Percentiles rank a stretch among this genome's conserved stretches.
These are phyloP conservation scores for Aporophyla nigra DNA, from an alignment of 2,888 invertebrate species.

Conservation along the genomic window DNA sequence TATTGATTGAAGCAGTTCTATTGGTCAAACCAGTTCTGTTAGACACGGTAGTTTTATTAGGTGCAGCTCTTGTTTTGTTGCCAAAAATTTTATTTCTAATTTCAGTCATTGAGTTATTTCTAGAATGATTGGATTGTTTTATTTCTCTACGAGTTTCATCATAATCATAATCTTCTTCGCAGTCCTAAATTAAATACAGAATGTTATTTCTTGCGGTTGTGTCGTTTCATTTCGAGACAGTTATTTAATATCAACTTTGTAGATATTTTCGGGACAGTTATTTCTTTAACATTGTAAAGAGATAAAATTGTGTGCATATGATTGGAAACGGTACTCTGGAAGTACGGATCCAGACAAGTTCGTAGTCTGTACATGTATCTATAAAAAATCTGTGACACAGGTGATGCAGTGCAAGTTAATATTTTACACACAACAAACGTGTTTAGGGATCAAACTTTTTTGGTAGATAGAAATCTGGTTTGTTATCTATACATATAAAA, in stretches of 20 bases:
- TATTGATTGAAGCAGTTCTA: not conserved
- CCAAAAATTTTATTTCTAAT: constrained; percentile 2
- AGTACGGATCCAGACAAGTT: not conserved
- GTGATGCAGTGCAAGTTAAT: not conserved
- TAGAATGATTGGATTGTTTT: not conserved
- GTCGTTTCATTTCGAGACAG: not conserved
- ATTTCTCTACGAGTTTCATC: constrained; percentile 21
- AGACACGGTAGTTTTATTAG: not conserved
- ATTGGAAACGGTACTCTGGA: not conserved
- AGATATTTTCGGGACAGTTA: not conserved
- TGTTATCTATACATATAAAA: too few species aligned
- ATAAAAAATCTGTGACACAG: not conserved
- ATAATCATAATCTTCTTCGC: constrained; percentile 5
- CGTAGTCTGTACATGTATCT: not conserved
- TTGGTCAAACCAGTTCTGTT: not conserved
- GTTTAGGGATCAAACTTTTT: too few species aligned
- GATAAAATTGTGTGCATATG: not conserved
- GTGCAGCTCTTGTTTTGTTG: not conserved
- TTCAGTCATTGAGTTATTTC: not conserved
- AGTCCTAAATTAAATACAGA: constrained; percentile 21
- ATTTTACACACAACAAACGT: too few species aligned
- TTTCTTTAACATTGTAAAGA: not conserved
- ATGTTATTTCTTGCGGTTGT: not conserved
- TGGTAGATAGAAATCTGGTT: too few species aligned
- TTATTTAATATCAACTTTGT: not conserved